Evolutionary conservation across 2,797 vertebrate species (phyloP).

Genomic region (Anabacerthia variegaticeps): DNA sequence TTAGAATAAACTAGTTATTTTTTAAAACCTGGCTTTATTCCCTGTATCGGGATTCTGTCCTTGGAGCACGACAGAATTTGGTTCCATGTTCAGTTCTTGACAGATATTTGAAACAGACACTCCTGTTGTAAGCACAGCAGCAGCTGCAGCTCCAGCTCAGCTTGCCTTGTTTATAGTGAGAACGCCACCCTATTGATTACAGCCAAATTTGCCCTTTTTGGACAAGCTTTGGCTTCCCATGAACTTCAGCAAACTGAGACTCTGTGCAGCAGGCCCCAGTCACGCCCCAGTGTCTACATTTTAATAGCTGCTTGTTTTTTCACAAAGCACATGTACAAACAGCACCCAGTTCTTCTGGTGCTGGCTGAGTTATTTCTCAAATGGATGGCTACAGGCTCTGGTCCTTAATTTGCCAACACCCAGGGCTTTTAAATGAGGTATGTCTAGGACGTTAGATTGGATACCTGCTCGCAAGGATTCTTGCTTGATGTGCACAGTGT

Average conservation of each 20-base stretch:
- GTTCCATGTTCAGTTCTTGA: not conserved
- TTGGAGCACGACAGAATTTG: not conserved
- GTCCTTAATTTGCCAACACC: not conserved
- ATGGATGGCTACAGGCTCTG: not conserved
- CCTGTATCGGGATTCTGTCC: not conserved
- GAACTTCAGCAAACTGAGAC: not conserved
- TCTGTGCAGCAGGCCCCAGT: not conserved
- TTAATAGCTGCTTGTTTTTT: not conserved
- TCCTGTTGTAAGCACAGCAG: not conserved
- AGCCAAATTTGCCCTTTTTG: not conserved
- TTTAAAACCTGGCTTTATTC: not conserved
- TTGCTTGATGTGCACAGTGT: not conserved
- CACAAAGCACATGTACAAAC: not conserved
- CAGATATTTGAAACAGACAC: constrained; percentile 11
- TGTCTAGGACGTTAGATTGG: not conserved
- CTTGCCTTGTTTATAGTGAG: not conserved
- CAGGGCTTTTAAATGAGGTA: not conserved
- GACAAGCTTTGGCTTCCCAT: not conserved
- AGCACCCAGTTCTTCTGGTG: not conserved
- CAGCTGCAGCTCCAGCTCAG: not conserved
- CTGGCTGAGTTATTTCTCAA: not conserved
- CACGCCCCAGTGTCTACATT: not conserved
- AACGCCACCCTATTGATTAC: not conserved
- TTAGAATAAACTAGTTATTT: not conserved
- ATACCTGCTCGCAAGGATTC: not conserved